Base-by-base conservation (phyloP, 2,888 invertebrate species). In the Phalera bucephala region DNA sequence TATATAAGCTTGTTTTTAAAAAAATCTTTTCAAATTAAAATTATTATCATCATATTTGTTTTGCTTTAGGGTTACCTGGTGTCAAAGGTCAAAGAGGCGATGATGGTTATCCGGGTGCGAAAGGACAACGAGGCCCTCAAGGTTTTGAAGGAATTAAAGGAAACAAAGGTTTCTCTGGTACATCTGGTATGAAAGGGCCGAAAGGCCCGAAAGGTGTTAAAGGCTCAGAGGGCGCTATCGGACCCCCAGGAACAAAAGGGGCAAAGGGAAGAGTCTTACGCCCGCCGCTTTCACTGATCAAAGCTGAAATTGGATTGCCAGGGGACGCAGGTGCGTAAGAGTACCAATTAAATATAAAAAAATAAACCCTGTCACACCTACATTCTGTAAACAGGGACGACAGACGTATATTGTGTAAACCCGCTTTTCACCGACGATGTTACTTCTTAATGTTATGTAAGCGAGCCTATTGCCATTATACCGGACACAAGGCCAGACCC, bases 271-370 rank as follows among this genome's bases (percentile, higher is more conserved):
- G 9, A 2, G 21, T 26, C 6, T 37, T 80, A 5, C 43, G 26
- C 36, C 79, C 71, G 36, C 72, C 72, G 53, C 64, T 43, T 37
- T 54, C 69, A 19, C 52, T 65, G 63, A 89, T 66, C 1, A 64
- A 45, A 49, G 73, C 84, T 13, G 79, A 80, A 14, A 77, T 80
- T 20, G 95, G 95, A 35, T 87, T 81, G 29, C 82, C 82, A 4
- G 96, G 95, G 29, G 72, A 91, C 0, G 79, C 83, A 22, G 93
- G 93, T 69, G 66, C 75, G 40, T 29, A 33, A 34, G n/a, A n/a
- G n/a, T n/a, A n/a, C n/a, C n/a, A n/a, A n/a, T n/a, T n/a, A n/a
- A n/a, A n/a, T n/a, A n/a, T n/a, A n/a, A n/a, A n/a, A n/a, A n/a
- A n/a, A n/a, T n/a, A n/a, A n/a, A n/a, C n/a, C n/a, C n/a, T n/a